phyloP scores from a whole-genome alignment of 2,888 invertebrate species.

The Diadromus collaris region DNA sequence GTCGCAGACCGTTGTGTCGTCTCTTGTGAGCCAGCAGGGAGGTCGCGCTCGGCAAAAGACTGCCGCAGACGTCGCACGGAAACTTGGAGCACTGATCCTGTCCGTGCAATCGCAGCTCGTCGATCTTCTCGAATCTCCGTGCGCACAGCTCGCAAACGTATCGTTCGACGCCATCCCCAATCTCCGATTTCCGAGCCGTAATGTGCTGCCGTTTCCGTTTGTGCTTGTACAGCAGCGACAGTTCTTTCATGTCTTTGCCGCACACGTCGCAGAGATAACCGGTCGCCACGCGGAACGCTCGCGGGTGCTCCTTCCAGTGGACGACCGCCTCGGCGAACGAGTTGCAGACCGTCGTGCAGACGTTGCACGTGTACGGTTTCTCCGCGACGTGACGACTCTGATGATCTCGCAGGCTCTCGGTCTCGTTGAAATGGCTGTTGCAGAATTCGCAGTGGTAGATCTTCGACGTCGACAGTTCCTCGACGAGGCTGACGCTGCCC shows the following conservation, averaged over 20 bases:
- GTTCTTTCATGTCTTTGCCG: conserved; percentile 81
- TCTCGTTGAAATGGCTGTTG: conserved; percentile 82
- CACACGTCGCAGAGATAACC: conserved; percentile 80
- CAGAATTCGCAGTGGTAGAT: conserved; percentile 84
- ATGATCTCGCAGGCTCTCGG: conserved; percentile 80
- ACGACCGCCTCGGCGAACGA: conserved; percentile 82
- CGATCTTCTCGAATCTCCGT: conserved; percentile 65
- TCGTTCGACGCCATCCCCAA: conserved; percentile 51
- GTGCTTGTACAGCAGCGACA: conserved; percentile 82
- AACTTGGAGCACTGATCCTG: conserved; percentile 73
- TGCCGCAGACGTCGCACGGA: conserved; percentile 73
- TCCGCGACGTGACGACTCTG: conserved; percentile 79
- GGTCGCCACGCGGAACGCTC: conserved; percentile 80
- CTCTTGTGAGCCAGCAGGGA: conserved; percentile 74
- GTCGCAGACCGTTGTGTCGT: conserved; percentile 74
- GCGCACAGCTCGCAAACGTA: conserved; percentile 83
- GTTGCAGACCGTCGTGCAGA: conserved; percentile 79
- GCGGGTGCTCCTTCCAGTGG: conserved; percentile 82
- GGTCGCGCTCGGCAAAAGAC: conserved; percentile 69
- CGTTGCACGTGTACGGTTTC: conserved; percentile 80
- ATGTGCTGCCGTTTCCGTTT: conserved; percentile 82
- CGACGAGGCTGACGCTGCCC: conserved; percentile 66
- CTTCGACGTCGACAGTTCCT: conserved; percentile 68
- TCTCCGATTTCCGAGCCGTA: conserved; percentile 77
- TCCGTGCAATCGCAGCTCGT: conserved; percentile 67